Conservation (phyloP, 2,113 vertebrate species). For the Thermophis baileyi region DNA sequence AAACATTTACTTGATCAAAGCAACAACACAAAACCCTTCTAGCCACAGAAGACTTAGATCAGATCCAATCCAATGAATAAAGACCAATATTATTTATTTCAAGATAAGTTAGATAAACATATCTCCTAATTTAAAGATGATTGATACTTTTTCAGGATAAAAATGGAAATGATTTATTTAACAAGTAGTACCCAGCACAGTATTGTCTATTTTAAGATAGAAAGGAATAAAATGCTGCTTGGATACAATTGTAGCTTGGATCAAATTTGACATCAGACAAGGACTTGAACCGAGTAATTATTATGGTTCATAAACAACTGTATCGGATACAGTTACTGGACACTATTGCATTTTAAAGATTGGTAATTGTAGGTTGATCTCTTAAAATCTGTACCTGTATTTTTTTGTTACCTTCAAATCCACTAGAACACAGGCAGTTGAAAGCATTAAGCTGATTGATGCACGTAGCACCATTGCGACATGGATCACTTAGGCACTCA, state of each 20-base stretch:
- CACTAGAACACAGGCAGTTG: slow-evolving; percentile 70
- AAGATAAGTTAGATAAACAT: background rate
- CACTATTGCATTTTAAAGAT: background rate
- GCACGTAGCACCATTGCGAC: slow-evolving; percentile 70
- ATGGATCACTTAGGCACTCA: slow-evolving; percentile 76
- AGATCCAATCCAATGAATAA: background rate
- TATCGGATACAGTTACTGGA: background rate
- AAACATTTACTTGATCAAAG: background rate
- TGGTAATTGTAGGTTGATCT: background rate
- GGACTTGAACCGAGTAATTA: background rate
- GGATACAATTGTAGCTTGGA: background rate
- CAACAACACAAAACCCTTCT: background rate
- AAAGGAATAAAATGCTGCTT: background rate
- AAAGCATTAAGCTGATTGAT: slow-evolving; percentile 73
- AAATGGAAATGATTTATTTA: background rate
- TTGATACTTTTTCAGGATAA: background rate
- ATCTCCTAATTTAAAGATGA: background rate
- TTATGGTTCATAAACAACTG: background rate
- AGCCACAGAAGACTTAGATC: background rate
- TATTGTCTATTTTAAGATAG: background rate
- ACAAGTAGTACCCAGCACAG: background rate
- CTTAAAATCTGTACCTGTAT: background rate
- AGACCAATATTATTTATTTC: background rate
- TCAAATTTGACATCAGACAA: background rate
- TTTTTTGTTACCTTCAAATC: slow-evolving; percentile 70